These are phyloP conservation scores for Neoseiulus cucumeris DNA, from an alignment of 1,140 invertebrate genomes.

Conservation along the genomic window DNA sequence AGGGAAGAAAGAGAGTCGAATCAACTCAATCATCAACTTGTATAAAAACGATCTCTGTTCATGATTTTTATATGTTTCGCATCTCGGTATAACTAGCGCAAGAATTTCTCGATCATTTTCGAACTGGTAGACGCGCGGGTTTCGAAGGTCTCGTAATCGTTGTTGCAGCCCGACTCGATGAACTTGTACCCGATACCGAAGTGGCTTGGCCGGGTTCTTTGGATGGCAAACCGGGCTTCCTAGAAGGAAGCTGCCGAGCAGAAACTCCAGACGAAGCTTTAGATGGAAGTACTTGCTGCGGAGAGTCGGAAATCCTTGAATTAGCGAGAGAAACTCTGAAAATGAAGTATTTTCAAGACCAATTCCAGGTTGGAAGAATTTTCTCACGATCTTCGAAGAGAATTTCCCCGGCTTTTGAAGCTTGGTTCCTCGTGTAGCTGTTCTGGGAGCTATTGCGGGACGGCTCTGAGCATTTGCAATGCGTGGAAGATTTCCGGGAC, in stretches of 20 bases:
- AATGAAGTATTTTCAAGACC: background rate
- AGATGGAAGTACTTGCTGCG: background rate
- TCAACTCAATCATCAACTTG: too few relatives aligned
- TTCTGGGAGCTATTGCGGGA: too few relatives aligned
- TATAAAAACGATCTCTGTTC: too few relatives aligned
- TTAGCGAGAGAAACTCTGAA: background rate
- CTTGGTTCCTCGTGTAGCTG: too few relatives aligned
- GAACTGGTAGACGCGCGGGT: background rate
- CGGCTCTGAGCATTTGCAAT: too few relatives aligned
- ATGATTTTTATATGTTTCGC: too few relatives aligned
- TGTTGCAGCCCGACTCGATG: background rate
- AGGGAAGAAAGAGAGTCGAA: too few relatives aligned
- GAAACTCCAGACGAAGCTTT: background rate
- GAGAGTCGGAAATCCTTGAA: background rate
- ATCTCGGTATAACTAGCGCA: background rate
- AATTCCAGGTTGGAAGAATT: background rate
- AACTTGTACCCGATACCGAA: background rate
- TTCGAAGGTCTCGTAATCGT: background rate
- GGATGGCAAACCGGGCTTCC: background rate
- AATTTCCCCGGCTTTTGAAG: too few relatives aligned
- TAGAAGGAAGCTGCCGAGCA: background rate
- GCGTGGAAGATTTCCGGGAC: too few relatives aligned
- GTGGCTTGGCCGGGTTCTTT: background rate
- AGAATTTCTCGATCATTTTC: background rate
- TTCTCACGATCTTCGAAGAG: too few relatives aligned